Percentiles rank a stretch among this genome's conserved stretches.
Evolutionary conservation across 2,113 vertebrate genomes (phyloP).

Genomic region (Corydoras sp.): DNA sequence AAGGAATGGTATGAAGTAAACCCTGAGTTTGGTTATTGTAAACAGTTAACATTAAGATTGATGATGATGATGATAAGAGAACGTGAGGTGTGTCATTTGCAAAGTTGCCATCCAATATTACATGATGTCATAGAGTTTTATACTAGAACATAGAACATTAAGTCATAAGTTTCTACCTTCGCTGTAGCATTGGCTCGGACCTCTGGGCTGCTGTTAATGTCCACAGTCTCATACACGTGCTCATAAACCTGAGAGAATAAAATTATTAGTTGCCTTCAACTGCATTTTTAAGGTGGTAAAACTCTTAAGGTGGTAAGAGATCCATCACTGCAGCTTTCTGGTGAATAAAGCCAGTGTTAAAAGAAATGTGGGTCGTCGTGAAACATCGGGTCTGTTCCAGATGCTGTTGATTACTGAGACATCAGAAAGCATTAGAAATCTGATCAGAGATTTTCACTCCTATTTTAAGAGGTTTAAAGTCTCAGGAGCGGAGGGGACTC

Average conservation of each 20-base stretch:
- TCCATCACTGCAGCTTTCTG: no score
- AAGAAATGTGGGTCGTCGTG: not conserved
- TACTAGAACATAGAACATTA: no score
- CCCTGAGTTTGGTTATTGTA: no score
- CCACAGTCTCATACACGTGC: slow-evolving; percentile 97
- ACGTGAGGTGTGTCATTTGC: no score
- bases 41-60: no score
- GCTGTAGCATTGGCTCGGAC: slow-evolving; percentile 96
- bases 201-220: slow-evolving; percentile 96
- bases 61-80: no score
- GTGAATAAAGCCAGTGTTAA: not conserved
- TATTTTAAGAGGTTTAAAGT: slow-evolving; percentile 20
- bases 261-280: no score
- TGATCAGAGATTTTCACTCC: slow-evolving; percentile 13
- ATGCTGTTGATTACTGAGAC: slow-evolving; percentile 15
- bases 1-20: no score
- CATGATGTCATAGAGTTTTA: no score
- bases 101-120: no score
- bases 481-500: slow-evolving; percentile 4
- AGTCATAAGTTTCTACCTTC: slow-evolving; percentile 70
- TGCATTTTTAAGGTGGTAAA: no score
- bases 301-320: no score
- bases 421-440: slow-evolving; percentile 17
- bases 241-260: slow-evolving; percentile 84
- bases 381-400: slow-evolving; percentile 1